phyloP scores from a whole-genome alignment of 2,888 invertebrate species.

The Acrobasis consociella region DNA sequence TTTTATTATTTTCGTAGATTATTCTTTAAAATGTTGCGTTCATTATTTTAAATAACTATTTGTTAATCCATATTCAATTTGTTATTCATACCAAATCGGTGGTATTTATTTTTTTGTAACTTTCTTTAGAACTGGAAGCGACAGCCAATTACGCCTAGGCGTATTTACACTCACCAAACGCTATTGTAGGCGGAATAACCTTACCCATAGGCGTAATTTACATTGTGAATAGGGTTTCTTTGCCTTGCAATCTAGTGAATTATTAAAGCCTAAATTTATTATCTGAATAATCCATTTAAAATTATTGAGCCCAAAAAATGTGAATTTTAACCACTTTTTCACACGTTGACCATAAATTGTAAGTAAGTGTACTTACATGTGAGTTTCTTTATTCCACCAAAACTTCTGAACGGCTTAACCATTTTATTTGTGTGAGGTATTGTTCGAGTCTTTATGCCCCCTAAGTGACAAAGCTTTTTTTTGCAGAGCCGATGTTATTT shows the following conservation, averaged over 20 bases:
- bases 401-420: conserved; percentile 6
- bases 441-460: conserved; percentile 8
- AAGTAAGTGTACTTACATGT: not conserved
- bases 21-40: too few species aligned
- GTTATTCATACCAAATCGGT: too few species aligned
- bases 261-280: not conserved
- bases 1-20: too few species aligned
- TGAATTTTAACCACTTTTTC: not conserved
- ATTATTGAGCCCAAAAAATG: not conserved
- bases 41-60: too few species aligned
- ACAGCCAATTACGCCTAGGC: too few species aligned
- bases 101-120: too few species aligned
- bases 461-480: conserved; percentile 3
- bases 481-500: not conserved
- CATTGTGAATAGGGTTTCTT: conserved; percentile 4
- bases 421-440: conserved; percentile 8
- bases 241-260: not conserved
- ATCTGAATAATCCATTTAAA: conserved; percentile 9
- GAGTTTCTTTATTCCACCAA: not conserved
- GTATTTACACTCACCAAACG: conserved; percentile 7
- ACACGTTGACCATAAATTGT: conserved; percentile 1
- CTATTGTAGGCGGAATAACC: conserved; percentile 6
- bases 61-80: too few species aligned
- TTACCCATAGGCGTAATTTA: conserved; percentile 10
- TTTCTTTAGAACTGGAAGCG: too few species aligned